A percentile compares a stretch with the other conserved stretches of the same genome.
Conservation (phyloP, 2,797 vertebrate genomes). For the Manis pentadactyla region DNA sequence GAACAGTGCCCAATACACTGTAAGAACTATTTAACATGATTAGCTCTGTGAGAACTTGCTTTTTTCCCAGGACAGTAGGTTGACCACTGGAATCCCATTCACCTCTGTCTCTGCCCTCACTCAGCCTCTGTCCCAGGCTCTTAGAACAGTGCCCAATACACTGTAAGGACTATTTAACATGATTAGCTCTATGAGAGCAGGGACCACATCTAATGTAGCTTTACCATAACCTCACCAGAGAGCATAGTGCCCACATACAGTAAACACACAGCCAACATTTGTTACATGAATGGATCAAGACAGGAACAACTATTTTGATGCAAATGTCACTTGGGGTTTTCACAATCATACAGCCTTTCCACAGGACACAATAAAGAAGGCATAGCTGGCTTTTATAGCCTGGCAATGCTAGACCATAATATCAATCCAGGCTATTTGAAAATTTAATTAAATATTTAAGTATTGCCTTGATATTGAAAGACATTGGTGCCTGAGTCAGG, state of each 20-base stretch:
- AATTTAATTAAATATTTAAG: slow-evolving; percentile 5
- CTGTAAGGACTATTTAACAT: neutral
- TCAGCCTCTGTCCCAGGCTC: too few relatives aligned
- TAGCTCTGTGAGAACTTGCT: neutral
- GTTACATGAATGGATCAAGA: neutral
- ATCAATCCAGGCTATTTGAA: neutral
- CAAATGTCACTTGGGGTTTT: neutral
- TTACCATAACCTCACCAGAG: neutral
- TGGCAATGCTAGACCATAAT: neutral
- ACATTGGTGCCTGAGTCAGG: neutral
- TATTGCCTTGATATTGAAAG: neutral
- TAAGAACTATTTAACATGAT: neutral
- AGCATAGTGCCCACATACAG: neutral
- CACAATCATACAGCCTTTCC: neutral
- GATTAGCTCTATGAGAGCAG: neutral
- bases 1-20: neutral
- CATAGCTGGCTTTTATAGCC: neutral
- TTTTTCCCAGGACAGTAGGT: too few relatives aligned
- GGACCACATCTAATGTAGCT: neutral
- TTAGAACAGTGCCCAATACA: neutral
- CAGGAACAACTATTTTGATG: neutral
- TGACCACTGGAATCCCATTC: too few relatives aligned
- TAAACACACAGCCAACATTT: neutral
- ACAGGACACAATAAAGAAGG: neutral
- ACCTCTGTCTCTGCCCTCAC: too few relatives aligned